Percentiles rank a stretch among this genome's conserved stretches.
Conservation (phyloP, 2,888 invertebrate genomes). For the Zootermopsis nevadensis region DNA sequence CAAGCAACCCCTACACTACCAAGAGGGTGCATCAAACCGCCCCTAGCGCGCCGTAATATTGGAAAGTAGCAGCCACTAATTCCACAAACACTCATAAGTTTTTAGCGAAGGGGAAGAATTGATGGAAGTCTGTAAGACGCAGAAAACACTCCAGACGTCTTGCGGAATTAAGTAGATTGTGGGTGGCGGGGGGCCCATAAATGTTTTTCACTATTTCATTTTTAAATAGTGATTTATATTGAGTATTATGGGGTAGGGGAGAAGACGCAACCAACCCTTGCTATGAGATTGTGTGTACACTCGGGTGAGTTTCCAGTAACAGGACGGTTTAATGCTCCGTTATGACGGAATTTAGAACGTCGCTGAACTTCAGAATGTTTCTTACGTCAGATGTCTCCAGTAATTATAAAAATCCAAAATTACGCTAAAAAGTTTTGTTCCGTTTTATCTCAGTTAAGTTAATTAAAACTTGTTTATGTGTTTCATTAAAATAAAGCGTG, state of each 20-base stretch:
- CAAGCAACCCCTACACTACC: neutral
- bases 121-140: neutral
- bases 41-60: neutral
- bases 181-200: neutral
- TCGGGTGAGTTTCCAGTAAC: too few relatives aligned
- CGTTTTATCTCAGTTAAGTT: too few relatives aligned
- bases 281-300: neutral
- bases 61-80: constrained; percentile 30
- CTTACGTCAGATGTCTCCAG: too few relatives aligned
- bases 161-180: neutral
- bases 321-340: too few relatives aligned
- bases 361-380: too few relatives aligned
- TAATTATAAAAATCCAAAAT: too few relatives aligned
- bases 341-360: too few relatives aligned
- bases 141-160: neutral
- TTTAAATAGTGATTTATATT: neutral
- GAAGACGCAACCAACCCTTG: neutral
- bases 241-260: neutral
- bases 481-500: too few relatives aligned
- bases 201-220: constrained; percentile 15
- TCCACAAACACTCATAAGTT: constrained; percentile 33
- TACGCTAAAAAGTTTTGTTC: too few relatives aligned
- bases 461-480: too few relatives aligned
- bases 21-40: neutral
- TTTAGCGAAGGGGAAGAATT: neutral